Conservation (phyloP, 2,888 invertebrate genomes). For the Cistogaster globosa region DNA sequence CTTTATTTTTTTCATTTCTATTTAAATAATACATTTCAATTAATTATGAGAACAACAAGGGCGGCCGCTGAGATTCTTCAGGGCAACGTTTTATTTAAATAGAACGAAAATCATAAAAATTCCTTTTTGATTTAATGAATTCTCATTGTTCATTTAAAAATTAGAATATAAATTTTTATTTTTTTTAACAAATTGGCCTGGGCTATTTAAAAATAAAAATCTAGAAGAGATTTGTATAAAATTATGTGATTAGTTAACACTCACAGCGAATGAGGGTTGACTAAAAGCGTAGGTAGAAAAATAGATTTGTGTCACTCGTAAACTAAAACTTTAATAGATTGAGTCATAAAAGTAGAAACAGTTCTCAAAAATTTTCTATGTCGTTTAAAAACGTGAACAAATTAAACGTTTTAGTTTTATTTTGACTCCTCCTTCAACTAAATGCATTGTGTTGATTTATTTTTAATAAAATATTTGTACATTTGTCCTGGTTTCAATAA, state of each 20-base stretch:
- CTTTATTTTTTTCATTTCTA: slow-evolving; percentile 60
- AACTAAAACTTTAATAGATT: too few relatives aligned
- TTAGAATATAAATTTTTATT: neutral
- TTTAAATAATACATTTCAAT: slow-evolving; percentile 66
- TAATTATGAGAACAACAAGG: slow-evolving; percentile 55
- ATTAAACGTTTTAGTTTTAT: too few relatives aligned
- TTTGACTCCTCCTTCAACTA: too few relatives aligned
- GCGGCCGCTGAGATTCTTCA: neutral
- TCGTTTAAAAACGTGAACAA: too few relatives aligned
- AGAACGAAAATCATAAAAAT: slow-evolving; percentile 42
- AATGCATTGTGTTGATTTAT: too few relatives aligned
- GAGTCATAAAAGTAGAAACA: too few relatives aligned
- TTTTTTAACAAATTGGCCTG: slow-evolving; percentile 46
- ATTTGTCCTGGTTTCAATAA: too few relatives aligned
- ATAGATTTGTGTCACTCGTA: neutral
- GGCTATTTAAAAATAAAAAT: slow-evolving; percentile 1
- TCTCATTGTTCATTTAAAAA: neutral
- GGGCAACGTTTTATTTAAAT: neutral
- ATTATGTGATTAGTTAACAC: slow-evolving; percentile 6
- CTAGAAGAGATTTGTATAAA: neutral
- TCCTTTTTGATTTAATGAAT: slow-evolving; percentile 9
- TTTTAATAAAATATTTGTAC: too few relatives aligned
- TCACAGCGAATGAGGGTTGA: neutral
- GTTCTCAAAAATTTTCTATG: too few relatives aligned
- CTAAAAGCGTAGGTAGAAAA: neutral